Evolutionary conservation across 2,113 vertebrate species (phyloP).

Genomic region (Climacteris rufus): DNA sequence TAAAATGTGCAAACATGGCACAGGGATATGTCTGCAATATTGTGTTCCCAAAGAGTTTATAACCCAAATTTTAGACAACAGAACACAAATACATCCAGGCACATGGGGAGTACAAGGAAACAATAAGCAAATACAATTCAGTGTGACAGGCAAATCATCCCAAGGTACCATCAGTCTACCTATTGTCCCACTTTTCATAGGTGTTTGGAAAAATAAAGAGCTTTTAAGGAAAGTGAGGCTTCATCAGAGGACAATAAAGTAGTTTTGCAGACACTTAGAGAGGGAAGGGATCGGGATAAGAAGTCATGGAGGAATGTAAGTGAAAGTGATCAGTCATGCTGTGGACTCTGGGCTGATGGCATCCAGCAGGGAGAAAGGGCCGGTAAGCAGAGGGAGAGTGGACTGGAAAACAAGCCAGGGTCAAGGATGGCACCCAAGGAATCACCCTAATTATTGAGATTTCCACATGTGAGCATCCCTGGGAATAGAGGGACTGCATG

Average conservation of each 20-base stretch:
- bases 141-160: background rate
- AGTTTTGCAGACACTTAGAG: background rate
- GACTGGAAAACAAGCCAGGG: background rate
- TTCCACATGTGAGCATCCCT: background rate
- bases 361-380: background rate
- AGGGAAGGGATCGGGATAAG: background rate
- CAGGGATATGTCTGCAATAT: background rate
- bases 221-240: background rate
- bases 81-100: background rate
- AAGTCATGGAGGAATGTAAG: background rate
- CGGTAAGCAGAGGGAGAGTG: accelerated
- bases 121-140: background rate
- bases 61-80: background rate
- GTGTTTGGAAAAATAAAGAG: background rate
- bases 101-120: background rate
- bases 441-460: background rate
- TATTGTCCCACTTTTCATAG: background rate
- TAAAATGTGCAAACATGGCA: background rate
- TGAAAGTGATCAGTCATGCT: background rate
- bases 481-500: accelerated
- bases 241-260: background rate
- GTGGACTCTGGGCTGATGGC: background rate
- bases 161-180: background rate
- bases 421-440: background rate
- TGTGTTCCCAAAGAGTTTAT: background rate